These are phyloP conservation scores for Perccottus glenii DNA, from an alignment of 2,113 vertebrate genomes.

Conservation along the genomic window DNA sequence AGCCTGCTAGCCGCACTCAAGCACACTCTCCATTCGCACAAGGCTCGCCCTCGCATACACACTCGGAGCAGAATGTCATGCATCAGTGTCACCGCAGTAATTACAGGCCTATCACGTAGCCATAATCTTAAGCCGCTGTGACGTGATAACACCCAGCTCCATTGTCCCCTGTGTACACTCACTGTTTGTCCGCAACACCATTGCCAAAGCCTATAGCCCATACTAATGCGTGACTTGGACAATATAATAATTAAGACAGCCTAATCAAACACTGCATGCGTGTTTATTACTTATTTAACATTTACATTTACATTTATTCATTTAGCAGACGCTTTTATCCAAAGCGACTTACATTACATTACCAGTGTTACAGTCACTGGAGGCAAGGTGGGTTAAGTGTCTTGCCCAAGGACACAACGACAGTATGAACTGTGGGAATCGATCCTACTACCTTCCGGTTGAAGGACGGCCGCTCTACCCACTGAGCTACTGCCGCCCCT, in stretches of 20 bases:
- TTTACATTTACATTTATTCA: no score
- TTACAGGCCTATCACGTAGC: slow-evolving; percentile 72
- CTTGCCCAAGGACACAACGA: no score
- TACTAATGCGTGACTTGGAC: slow-evolving; percentile 21
- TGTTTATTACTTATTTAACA: neutral
- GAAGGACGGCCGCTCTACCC: no score
- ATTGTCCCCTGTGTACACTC: slow-evolving; percentile 51
- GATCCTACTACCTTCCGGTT: no score
- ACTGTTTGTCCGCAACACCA: slow-evolving; percentile 39
- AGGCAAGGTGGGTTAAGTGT: no score
- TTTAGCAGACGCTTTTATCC: no score
- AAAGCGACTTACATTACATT: no score
- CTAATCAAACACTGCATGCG: slow-evolving; percentile 16
- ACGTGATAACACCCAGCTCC: slow-evolving; percentile 66
- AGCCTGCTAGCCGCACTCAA: slow-evolving; percentile 57
- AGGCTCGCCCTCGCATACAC: slow-evolving; percentile 29
- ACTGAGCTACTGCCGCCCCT: no score
- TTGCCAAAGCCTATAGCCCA: slow-evolving; percentile 25
- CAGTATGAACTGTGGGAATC: no score
- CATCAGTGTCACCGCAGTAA: slow-evolving; percentile 71
- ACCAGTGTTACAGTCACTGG: no score
- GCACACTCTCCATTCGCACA: slow-evolving; percentile 39
- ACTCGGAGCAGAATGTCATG: slow-evolving; percentile 53
- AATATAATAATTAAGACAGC: slow-evolving; percentile 20
- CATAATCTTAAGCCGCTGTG: slow-evolving; percentile 67